Evolutionary conservation across 2,113 vertebrate genomes (phyloP).

Genomic region (Chloropsis cyanopogon): DNA sequence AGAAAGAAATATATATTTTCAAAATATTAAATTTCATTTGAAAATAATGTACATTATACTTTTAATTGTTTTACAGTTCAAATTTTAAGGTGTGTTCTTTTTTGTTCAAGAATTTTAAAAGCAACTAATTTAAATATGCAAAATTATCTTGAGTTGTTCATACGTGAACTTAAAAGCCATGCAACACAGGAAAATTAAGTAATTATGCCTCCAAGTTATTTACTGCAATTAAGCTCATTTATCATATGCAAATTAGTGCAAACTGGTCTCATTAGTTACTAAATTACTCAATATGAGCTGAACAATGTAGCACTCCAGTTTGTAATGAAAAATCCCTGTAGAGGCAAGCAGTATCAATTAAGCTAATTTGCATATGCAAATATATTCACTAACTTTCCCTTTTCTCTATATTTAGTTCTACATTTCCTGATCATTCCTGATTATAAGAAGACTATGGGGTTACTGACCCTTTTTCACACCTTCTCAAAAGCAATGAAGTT

Average conservation of each 20-base stretch:
- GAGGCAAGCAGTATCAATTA: conserved; percentile 89
- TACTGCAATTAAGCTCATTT: conserved; percentile 90
- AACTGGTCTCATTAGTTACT: conserved; percentile 90
- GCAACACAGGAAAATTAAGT: conserved; percentile 89
- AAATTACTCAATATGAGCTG: conserved; percentile 90
- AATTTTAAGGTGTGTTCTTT: conserved; percentile 74
- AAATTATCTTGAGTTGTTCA: conserved; percentile 87
- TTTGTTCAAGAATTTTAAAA: conserved; percentile 79
- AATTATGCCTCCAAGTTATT: conserved; percentile 90
- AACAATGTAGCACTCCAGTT: conserved; percentile 90
- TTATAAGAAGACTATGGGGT: conserved; percentile 64
- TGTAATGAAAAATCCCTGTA: conserved; percentile 91
- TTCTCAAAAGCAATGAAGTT: conserved; percentile 13
- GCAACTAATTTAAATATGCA: conserved; percentile 84
- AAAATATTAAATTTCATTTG: conserved; percentile 10
- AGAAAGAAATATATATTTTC: background rate
- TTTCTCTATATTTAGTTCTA: conserved; percentile 85
- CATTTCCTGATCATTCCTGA: conserved; percentile 78
- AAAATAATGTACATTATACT: conserved; percentile 45
- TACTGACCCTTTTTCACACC: conserved; percentile 60
- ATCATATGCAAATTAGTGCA: conserved; percentile 90
- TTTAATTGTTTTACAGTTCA: conserved; percentile 72
- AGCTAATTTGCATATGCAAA: conserved; percentile 88
- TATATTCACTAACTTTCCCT: conserved; percentile 83
- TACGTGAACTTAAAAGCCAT: conserved; percentile 87